Base-by-base conservation (phyloP, 2,113 vertebrate species). In the Plecotus auritus region DNA sequence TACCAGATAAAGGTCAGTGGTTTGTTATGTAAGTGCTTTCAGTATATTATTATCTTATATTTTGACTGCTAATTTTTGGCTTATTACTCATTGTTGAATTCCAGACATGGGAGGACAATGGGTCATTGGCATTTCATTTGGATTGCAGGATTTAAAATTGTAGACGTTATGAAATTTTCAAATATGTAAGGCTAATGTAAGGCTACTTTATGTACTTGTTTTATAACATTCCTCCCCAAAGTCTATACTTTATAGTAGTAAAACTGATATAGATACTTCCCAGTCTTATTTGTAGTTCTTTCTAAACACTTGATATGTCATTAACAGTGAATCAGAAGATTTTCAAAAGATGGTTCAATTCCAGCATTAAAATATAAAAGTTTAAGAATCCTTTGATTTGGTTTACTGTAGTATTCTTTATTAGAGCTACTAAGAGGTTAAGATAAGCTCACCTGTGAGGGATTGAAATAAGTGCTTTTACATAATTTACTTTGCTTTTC, bases 311-410 rank as follows among this genome's bases (percentile, higher is more conserved):
- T 37, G 2, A 2, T 42, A 32, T 28, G 18, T 40, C 18, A 74
- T 40, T 91, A 80, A 32, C 45, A 70, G 51, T 35, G n/a, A 90
- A 11, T 45, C 70, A 35, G 35, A 86, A 92, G 64, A 76, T 88
- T 76, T 85, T 80, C 26, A 72, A 81, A 90, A 54, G 32, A n/a
- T 32, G 2, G 70, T 95, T 94, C 87, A 80, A 87, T 90, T 74
- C 28, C 26, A 89, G 26, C 12, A 70, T 94, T 70, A 59, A 40
- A 81, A 40, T 94, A 35, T 28, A 37, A 54, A 85, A 51, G 45
- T 59, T 84, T 92, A 22, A 23, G 37, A 91, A 61, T 74, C 16
- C 13, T 94, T 89, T 42, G 22, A 22, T 51, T 95, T 73, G 64
- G 26, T 86, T 93, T 51, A 56, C 2, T 91, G 30, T 95, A 40